Percentiles rank a stretch among this genome's conserved stretches.
phyloP scores from a whole-genome alignment of 2,888 invertebrate species.

The Drosophila formosana region DNA sequence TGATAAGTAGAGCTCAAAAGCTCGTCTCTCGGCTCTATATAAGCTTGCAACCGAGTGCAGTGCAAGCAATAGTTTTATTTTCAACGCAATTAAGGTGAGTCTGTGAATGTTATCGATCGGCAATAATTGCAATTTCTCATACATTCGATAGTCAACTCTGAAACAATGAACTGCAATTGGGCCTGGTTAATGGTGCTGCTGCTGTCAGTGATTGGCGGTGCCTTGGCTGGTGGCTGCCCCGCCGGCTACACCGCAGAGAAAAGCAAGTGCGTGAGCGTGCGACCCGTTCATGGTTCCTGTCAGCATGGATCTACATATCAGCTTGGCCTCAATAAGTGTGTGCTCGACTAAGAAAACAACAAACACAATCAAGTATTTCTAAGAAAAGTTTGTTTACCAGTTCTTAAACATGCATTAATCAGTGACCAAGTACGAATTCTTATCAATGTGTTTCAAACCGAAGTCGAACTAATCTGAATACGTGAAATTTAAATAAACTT shows the following conservation, averaged over 20 bases:
- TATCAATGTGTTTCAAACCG: neutral
- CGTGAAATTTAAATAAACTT: neutral
- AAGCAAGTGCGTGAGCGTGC: slow-evolving; percentile 63
- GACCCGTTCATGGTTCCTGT: slow-evolving; percentile 78
- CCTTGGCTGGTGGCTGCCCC: slow-evolving; percentile 56
- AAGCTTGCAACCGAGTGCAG: slow-evolving; percentile 31
- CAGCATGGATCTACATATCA: slow-evolving; percentile 71
- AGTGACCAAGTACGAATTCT: neutral
- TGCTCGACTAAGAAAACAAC: slow-evolving; percentile 49
- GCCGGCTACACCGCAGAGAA: slow-evolving; percentile 55
- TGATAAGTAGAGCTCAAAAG: slow-evolving; percentile 3
- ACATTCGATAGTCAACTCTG: neutral
- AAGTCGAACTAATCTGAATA: neutral
- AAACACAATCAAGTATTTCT: neutral
- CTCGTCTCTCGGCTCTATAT: slow-evolving; percentile 40
- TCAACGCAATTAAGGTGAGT: slow-evolving; percentile 41
- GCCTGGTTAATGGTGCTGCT: slow-evolving; percentile 60
- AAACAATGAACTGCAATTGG: slow-evolving; percentile 53
- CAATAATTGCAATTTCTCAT: slow-evolving; percentile 2
- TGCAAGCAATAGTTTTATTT: slow-evolving; percentile 45
- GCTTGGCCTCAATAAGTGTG: slow-evolving; percentile 71
- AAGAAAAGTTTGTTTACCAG: slow-evolving; percentile 7
- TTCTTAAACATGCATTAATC: neutral
- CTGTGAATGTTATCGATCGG: neutral
- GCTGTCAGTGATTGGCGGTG: slow-evolving; percentile 38